These are phyloP conservation scores for Cladopsammia gracilis DNA, from an alignment of 64 coral and sea anemone species.

Conservation along the genomic window DNA sequence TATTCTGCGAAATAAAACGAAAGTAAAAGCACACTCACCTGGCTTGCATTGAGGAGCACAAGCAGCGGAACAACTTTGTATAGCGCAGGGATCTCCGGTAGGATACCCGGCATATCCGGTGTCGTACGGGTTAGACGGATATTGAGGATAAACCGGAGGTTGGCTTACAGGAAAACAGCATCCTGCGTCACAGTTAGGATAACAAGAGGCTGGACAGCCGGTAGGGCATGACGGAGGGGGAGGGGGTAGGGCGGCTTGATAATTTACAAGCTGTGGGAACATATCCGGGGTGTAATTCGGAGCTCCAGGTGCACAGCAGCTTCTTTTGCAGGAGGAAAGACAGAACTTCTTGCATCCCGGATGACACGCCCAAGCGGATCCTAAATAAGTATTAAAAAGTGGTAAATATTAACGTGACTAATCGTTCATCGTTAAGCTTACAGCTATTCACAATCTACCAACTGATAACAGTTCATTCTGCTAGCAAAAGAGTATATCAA, in stretches of 20 bases:
- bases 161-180: conserved; percentile 65
- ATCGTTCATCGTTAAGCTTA: too few relatives aligned
- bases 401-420: not conserved
- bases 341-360: conserved; percentile 93
- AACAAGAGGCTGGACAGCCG: conserved; percentile 69
- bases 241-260: conserved; percentile 73
- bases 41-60: conserved; percentile 62
- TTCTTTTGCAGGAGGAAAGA: conserved; percentile 96
- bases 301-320: conserved; percentile 86
- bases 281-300: conserved; percentile 82
- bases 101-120: conserved; percentile 18
- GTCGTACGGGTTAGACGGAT: not conserved
- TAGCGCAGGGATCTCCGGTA: conserved; percentile 24
- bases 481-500: too few relatives aligned
- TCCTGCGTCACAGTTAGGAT: conserved; percentile 85
- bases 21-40: not conserved
- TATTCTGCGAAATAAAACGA: not conserved
- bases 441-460: too few relatives aligned
- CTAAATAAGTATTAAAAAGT: not conserved
- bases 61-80: conserved; percentile 43
- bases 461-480: too few relatives aligned
- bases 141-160: conserved; percentile 14
- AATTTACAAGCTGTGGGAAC: conserved; percentile 92
- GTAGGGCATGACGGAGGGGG: conserved; percentile 84
- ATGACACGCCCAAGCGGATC: conserved; percentile 88